A percentile compares a stretch with the other conserved stretches of the same genome.
These are phyloP conservation scores for Trachythela sp. DNA, from an alignment of 64 coral and sea anemone species.

Conservation along the genomic window DNA sequence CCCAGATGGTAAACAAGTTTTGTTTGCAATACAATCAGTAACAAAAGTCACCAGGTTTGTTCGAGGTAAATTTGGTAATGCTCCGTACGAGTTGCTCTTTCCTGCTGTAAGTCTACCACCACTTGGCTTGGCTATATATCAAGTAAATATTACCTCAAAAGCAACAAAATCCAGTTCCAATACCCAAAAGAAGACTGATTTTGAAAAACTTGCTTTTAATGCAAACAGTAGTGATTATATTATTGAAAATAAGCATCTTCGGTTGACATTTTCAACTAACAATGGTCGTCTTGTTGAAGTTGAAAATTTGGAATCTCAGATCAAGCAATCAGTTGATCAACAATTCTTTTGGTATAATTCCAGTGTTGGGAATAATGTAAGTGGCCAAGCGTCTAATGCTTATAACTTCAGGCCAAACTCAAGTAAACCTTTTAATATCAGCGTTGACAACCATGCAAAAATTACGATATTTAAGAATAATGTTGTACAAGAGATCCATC, in stretches of 20 bases:
- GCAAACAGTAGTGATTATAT: constrained; percentile 20
- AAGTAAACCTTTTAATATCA: constrained; percentile 41
- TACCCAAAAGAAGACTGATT: neutral
- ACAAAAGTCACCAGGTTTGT: constrained; percentile 62
- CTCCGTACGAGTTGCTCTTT: neutral
- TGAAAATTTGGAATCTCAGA: constrained; percentile 57
- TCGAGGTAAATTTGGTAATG: neutral
- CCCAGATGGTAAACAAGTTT: constrained; percentile 48
- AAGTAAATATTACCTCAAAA: constrained; percentile 43
- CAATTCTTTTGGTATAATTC: constrained; percentile 88
- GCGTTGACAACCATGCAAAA: constrained; percentile 23
- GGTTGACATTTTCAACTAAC: constrained; percentile 55
- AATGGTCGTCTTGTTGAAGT: constrained; percentile 62
- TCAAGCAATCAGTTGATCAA: constrained; percentile 52
- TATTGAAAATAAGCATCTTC: constrained; percentile 67
- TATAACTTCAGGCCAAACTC: constrained; percentile 86
- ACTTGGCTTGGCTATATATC: constrained; percentile 71
- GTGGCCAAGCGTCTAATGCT: constrained; percentile 54
- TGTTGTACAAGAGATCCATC: constrained; percentile 71
- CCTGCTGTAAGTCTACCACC: constrained; percentile 15
- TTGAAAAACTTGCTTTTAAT: neutral
- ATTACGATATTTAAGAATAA: constrained; percentile 51
- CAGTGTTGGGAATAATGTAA: constrained; percentile 38
- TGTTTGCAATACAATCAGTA: constrained; percentile 63
- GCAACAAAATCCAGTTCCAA: neutral